Evolutionary conservation across 2,797 vertebrate species (phyloP), one percentile per base, ranked within the genome.

Genomic region (Coracias cyanogaster): DNA sequence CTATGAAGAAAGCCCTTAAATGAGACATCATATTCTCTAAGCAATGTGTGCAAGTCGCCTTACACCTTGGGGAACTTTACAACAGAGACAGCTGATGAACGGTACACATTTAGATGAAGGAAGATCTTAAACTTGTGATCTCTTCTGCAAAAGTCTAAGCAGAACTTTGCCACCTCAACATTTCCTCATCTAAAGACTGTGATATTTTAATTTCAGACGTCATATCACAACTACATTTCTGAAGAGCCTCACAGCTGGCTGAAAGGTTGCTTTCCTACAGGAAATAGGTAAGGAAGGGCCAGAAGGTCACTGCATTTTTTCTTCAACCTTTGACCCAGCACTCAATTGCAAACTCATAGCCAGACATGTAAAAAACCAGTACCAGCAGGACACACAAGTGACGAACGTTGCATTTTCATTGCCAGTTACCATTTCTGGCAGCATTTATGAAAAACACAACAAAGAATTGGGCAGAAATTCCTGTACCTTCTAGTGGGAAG

Each of bases 261-360:
- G 48, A 82, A 84, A 90, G 15, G 48, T 58, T 90, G 73, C 41
- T 92, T 51, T 81, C 69, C 55, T 74, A 74, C 84, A 97, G 93
- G 92, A 97, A 97, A 94, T 76, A 90, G 43, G 80, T 78, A 89
- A 82, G 62, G 46, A 91, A 95, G 72, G 71, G 66, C 18, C 66
- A 94, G 20, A 82, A 90, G 84, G 82, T 79, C 87, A 77, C 48
- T 65, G 52, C 71, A 89, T 96, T 95, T 97, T 94, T 66, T 29
- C 64, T 84, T 77, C 54, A 90, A 87, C 90, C 94, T 95, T 89
- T 97, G 96, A 97, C 91, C 69, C 31, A 84, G 69, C 41, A 72
- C n/a, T 95, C 66, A 92, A 64, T 64, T 76, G 86, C 70, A 57
- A 24, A 88, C 78, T 52, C 1, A 10, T 64, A 89, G 35, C 22